Conservation (phyloP, 2,888 invertebrate genomes). For the Synergus japonicus region DNA sequence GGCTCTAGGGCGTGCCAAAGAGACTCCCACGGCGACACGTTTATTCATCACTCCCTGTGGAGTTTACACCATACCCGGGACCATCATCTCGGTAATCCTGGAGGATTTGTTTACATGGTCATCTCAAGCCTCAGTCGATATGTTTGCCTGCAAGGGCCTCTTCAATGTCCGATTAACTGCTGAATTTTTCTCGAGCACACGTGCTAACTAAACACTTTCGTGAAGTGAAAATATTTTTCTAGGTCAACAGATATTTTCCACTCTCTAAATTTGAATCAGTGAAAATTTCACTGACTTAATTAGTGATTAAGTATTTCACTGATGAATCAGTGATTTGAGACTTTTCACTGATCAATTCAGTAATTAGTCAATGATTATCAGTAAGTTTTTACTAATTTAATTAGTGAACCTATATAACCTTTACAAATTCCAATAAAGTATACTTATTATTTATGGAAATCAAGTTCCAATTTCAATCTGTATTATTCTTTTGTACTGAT, state of each 20-base stretch:
- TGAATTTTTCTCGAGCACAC: not conserved
- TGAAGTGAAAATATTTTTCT: not conserved
- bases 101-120: constrained; percentile 13
- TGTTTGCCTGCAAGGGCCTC: not conserved
- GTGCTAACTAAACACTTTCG: not conserved
- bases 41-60: constrained; percentile 59
- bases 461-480: too few relatives aligned
- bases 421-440: too few relatives aligned
- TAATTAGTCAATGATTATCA: too few relatives aligned
- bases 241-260: not conserved
- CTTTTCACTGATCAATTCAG: too few relatives aligned
- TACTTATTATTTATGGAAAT: too few relatives aligned
- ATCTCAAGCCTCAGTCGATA: not conserved
- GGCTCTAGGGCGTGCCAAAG: constrained; percentile 56
- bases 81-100: constrained; percentile 41
- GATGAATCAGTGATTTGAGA: too few relatives aligned
- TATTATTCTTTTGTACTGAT: too few relatives aligned
- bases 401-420: too few relatives aligned
- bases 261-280: too few relatives aligned
- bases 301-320: too few relatives aligned
- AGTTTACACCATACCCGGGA: constrained; percentile 48
- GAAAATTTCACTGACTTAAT: too few relatives aligned
- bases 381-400: too few relatives aligned
- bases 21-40: constrained; percentile 62
- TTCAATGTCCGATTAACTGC: not conserved